These are phyloP conservation scores for Cydia pomonella DNA, from an alignment of 1,140 invertebrate genomes.

Conservation along the genomic window DNA sequence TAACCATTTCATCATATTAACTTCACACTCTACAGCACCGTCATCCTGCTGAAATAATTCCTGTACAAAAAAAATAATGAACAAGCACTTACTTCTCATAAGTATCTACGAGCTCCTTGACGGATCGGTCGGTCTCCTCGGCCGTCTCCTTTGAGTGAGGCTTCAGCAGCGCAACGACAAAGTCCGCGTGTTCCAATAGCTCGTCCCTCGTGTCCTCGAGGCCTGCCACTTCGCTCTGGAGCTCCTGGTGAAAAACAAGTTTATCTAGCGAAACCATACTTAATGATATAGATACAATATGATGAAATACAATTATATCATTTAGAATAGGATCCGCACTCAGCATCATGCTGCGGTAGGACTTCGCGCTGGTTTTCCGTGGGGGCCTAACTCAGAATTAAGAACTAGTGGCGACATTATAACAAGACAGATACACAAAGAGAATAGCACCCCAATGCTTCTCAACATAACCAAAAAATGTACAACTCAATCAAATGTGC, in stretches of 20 bases:
- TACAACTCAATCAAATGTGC: no score
- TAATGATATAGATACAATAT: no score
- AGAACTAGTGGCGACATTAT: no score
- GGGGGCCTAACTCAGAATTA: no score
- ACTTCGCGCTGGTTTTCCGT: no score
- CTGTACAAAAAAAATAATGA: neutral
- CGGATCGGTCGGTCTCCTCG: conserved; percentile 79
- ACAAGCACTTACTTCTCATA: conserved; percentile 83
- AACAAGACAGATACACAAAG: no score
- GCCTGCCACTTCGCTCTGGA: conserved; percentile 65
- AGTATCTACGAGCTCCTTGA: conserved; percentile 81
- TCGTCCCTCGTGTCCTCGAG: conserved; percentile 70
- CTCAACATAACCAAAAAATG: no score
- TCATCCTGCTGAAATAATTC: neutral
- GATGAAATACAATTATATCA: no score
- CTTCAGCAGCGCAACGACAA: conserved; percentile 83
- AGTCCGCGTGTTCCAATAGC: conserved; percentile 69
- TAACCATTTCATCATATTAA: neutral
- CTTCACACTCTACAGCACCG: neutral
- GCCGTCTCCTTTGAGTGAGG: conserved; percentile 82
- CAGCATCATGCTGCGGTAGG: no score
- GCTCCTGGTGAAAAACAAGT: conserved; percentile 52
- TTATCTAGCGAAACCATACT: neutral
- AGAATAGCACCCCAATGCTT: no score
- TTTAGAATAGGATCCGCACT: no score